Conservation (phyloP, 2,797 vertebrate genomes). For the Pseudochromis fuscus region DNA sequence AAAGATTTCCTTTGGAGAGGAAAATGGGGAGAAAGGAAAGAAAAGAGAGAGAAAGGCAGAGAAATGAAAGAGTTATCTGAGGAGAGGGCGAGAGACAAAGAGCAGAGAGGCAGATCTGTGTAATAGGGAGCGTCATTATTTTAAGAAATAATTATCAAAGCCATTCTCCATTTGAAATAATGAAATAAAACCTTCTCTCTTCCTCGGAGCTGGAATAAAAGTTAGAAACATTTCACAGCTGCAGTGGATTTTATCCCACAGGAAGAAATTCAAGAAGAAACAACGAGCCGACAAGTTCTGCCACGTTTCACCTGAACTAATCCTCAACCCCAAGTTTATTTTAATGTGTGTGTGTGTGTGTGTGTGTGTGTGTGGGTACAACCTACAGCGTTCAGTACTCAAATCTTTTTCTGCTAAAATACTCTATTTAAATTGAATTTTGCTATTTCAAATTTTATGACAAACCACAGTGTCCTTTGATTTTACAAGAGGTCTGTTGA, state of each 20-base stretch:
- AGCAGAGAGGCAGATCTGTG: constrained; percentile 36
- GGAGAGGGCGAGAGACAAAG: constrained; percentile 39
- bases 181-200: constrained; percentile 1
- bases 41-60: constrained; percentile 26
- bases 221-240: constrained; percentile 1
- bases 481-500: background rate
- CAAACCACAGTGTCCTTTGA: no score
- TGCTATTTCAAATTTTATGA: background rate
- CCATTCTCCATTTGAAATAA: constrained; percentile 35
- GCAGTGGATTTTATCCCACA: constrained; percentile 16
- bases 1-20: constrained; percentile 69
- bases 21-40: constrained; percentile 44
- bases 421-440: background rate
- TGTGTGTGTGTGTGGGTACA: no score
- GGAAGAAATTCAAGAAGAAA: constrained; percentile 5
- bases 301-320: background rate
- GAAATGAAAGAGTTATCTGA: constrained; percentile 48
- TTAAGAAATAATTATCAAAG: constrained; percentile 60
- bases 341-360: no score
- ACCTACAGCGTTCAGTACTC: background rate
- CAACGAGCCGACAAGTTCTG: background rate
- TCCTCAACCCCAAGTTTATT: no score
- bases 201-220: constrained; percentile 22
- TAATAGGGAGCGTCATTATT: constrained; percentile 56
- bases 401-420: background rate